Base-by-base conservation (phyloP, 2,113 vertebrate genomes). In the Vombatus ursinus region DNA sequence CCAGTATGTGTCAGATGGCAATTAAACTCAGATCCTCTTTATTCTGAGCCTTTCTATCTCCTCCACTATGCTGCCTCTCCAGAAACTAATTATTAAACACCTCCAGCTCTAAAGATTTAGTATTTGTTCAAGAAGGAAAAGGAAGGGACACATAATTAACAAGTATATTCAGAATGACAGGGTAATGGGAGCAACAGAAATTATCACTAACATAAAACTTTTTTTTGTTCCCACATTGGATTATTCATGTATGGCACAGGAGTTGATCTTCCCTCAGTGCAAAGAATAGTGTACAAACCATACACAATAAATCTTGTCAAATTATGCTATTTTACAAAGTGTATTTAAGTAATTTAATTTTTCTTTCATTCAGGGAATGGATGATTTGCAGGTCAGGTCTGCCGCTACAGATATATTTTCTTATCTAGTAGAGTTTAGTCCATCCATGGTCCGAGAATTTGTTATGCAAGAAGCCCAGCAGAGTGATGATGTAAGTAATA, bases 341-440 rank as follows among this genome's bases (percentile, higher is more conserved):
- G 8, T 95, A 49, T 94, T 22, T 95, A 77, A 95, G n/a, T 96
- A 93, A 96, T 49, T 23, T 91, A 14, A 24, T 94, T 94, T 96
- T 92, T 95, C 47, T 94, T 89, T 95, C 94, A 93, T 51, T 92
- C 96, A 99, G 99, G 99, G 99, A 94, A 99, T 99, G 99, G 99
- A 99, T 96, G 99, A 99, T 98, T 98, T 99, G 97, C 99, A 99
- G 98, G 99, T 99, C 97, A 99, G 99, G 98, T 99, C 99, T 95
- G 99, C 99, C 98, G 99, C 99, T 96, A 99, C 99, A 94, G 99
- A 99, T 98, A 99, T 99, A 99, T 99, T 99, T 99, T 99, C 99
- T 95, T 99, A 99, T 98, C 99, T 99, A 97, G 99, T 99, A 99
- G 99, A 99, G 98, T 99, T 99, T 98, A 99, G 99, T 98, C 99